Evolutionary conservation across 2,797 vertebrate genomes (phyloP).

Genomic region (Bovichtus variegatus): DNA sequence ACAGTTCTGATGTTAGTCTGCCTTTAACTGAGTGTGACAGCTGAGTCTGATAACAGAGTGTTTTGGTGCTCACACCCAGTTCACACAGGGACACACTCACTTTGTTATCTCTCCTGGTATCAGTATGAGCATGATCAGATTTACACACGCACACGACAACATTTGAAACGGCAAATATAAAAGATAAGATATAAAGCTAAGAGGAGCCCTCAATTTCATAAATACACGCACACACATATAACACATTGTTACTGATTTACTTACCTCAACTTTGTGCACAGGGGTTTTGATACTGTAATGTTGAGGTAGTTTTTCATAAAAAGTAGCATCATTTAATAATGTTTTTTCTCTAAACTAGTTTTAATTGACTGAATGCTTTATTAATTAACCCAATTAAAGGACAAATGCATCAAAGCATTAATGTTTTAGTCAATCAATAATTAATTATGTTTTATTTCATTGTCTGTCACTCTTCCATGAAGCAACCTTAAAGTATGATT

Average conservation of each 20-base stretch:
- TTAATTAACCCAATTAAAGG: neutral
- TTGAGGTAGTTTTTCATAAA: neutral
- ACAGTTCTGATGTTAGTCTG: constrained; percentile 41
- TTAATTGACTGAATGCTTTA: neutral
- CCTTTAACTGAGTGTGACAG: constrained; percentile 54
- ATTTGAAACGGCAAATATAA: constrained; percentile 5
- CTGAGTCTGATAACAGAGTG: constrained; percentile 68
- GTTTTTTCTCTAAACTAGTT: neutral
- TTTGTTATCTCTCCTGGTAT: constrained; percentile 38
- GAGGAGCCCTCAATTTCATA: neutral
- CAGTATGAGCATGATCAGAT: constrained; percentile 26
- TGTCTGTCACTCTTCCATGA: neutral
- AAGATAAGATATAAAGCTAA: constrained; percentile 1
- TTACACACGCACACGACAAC: constrained; percentile 18
- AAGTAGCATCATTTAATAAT: neutral
- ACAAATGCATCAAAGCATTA: neutral
- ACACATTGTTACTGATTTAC: constrained; percentile 25
- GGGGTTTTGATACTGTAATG: neutral
- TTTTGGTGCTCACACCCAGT: constrained; percentile 67
- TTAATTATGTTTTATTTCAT: neutral
- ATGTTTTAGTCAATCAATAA: neutral
- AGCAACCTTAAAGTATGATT: neutral
- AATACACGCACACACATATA: neutral
- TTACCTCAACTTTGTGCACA: neutral
- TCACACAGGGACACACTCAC: constrained; percentile 68